These are phyloP conservation scores for Zaprionus tsacasi DNA, from an alignment of 1,140 invertebrate species.

Conservation along the genomic window DNA sequence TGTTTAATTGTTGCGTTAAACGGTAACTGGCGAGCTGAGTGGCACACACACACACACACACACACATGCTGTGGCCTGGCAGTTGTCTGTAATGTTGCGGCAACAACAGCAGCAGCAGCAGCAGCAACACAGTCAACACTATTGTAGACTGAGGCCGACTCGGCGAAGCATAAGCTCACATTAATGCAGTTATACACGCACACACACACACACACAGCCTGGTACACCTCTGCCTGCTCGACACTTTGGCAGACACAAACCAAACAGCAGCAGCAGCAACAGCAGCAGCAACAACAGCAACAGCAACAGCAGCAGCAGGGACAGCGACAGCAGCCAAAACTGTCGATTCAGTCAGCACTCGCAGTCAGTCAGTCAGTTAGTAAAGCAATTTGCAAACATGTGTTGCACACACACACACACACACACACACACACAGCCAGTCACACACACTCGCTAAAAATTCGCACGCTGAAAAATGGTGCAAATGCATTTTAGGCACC, in stretches of 20 bases:
- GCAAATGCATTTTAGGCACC: conserved; percentile 64
- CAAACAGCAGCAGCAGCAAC: conserved; percentile 60
- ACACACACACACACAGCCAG: neutral
- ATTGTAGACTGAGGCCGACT: conserved; percentile 51
- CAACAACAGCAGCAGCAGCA: conserved; percentile 59
- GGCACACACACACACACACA: conserved; percentile 43
- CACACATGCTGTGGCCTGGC: conserved; percentile 16
- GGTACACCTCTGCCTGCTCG: conserved; percentile 12
- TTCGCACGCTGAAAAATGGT: conserved; percentile 46
- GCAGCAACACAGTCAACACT: conserved; percentile 25
- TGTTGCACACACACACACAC: conserved; percentile 42
- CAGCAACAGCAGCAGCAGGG: conserved; percentile 46
- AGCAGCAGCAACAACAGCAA: conserved; percentile 42
- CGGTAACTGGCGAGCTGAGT: conserved; percentile 69
- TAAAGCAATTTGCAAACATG: conserved; percentile 80
- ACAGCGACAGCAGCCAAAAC: conserved; percentile 34
- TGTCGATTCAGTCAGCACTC: conserved; percentile 50
- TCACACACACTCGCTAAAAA: conserved; percentile 25
- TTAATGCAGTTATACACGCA: conserved; percentile 72
- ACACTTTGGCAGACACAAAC: conserved; percentile 75
- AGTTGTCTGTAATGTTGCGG: conserved; percentile 64
- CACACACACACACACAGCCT: conserved; percentile 27
- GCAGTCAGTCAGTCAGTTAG: conserved; percentile 69
- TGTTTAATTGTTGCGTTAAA: conserved; percentile 81
- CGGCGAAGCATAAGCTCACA: conserved; percentile 67